These are phyloP conservation scores for Ceratina australensis DNA, from an alignment of 1,140 invertebrate genomes.

Conservation along the genomic window DNA sequence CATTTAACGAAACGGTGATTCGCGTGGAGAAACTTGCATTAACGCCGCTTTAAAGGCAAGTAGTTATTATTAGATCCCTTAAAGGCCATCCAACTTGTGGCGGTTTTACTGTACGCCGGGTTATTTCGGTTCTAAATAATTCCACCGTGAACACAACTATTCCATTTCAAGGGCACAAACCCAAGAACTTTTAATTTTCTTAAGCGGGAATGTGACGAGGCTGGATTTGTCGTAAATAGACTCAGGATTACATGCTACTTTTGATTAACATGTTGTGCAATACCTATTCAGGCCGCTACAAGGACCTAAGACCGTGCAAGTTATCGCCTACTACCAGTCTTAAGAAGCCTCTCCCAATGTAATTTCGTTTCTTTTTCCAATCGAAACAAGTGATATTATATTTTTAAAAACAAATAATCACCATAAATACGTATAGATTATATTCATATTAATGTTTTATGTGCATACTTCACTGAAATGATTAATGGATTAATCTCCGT, in stretches of 20 bases:
- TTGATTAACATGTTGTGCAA: constrained; percentile 26
- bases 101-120: constrained; percentile 1
- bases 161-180: constrained; percentile 16
- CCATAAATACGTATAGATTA: no score
- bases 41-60: not conserved
- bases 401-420: no score
- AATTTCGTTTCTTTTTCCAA: no score
- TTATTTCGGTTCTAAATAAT: constrained; percentile 31
- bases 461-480: no score
- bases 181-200: constrained; percentile 7
- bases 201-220: constrained; percentile 7
- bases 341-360: no score
- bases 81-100: not conserved
- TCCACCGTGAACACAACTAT: not conserved
- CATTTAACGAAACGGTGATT: not conserved
- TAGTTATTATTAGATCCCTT: constrained; percentile 14
- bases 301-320: not conserved
- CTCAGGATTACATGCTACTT: not conserved
- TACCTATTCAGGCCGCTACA: not conserved
- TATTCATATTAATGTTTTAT: no score
- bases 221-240: not conserved
- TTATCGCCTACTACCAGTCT: not conserved
- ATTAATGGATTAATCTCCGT: not conserved
- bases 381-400: no score
- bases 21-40: not conserved